Percentiles rank a stretch among this genome's conserved stretches.
These are phyloP conservation scores for Tapirus indicus DNA, from an alignment of 2,797 vertebrate species.

Conservation along the genomic window DNA sequence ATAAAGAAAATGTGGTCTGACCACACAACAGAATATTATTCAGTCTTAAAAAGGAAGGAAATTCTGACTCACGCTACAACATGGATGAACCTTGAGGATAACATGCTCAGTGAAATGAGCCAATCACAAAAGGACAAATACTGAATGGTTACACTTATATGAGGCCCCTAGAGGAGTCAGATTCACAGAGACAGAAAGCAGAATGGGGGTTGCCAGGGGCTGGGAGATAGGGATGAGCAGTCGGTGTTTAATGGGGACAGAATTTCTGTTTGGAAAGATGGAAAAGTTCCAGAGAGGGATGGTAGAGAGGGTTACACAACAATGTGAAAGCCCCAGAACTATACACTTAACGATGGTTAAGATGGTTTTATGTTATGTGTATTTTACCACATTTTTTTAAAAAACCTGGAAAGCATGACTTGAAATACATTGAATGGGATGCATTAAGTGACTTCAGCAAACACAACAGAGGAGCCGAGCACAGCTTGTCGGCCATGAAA, in stretches of 20 bases:
- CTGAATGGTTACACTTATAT: not conserved
- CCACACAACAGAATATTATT: not conserved
- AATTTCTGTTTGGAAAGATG: not conserved
- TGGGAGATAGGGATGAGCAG: rapidly evolving
- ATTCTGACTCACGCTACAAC: not conserved
- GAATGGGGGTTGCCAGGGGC: rapidly evolving
- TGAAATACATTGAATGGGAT: not conserved
- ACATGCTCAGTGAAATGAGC: not conserved
- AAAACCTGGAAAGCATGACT: not conserved
- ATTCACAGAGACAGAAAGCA: not conserved
- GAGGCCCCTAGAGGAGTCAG: not conserved
- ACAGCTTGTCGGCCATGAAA: not conserved
- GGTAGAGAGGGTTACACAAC: rapidly evolving
- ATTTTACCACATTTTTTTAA: not conserved
- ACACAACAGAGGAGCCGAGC: not conserved
- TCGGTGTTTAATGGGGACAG: rapidly evolving
- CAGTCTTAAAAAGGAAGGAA: not conserved
- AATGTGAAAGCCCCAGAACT: rapidly evolving
- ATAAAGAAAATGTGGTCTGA: rapidly evolving
- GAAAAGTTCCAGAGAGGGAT: not conserved
- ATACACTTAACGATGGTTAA: not conserved
- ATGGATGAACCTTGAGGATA: rapidly evolving
- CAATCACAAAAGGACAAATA: rapidly evolving
- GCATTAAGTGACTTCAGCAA: not conserved
- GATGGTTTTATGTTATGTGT: not conserved